Percentiles rank a stretch among this genome's conserved stretches.
phyloP scores from a whole-genome alignment of 2,888 invertebrate genomes.

The Melikaiella ostensackeni region DNA sequence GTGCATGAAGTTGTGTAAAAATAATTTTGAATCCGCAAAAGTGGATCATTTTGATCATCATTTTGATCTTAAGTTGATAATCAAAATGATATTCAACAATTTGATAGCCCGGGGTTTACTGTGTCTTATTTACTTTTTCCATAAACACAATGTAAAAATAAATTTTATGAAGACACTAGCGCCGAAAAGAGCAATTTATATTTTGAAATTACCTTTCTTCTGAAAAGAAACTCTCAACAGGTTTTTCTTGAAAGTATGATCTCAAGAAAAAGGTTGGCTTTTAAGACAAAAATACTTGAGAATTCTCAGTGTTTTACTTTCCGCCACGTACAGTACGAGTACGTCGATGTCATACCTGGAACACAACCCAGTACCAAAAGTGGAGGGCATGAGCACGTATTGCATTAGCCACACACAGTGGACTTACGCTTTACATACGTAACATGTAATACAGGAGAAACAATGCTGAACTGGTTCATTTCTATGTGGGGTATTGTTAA shows the following conservation, averaged over 20 bases:
- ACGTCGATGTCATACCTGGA: background rate
- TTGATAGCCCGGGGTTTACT: too few species aligned
- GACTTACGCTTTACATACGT: constrained; percentile 14
- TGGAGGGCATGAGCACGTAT: constrained; percentile 16
- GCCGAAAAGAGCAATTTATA: too few species aligned
- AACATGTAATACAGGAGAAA: background rate
- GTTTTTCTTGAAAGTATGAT: background rate
- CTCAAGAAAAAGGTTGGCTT: background rate
- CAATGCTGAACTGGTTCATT: constrained; percentile 28
- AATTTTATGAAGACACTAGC: too few species aligned
- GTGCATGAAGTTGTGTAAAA: too few species aligned
- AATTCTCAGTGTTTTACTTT: background rate
- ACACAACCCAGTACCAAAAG: constrained; percentile 24
- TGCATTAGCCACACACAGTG: constrained; percentile 14
- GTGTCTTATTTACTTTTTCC: too few species aligned
- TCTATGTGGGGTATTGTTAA: constrained; percentile 26
- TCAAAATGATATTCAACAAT: too few species aligned
- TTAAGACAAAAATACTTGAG: background rate
- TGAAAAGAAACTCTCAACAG: background rate
- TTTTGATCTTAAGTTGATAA: too few species aligned
- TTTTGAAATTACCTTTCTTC: background rate
- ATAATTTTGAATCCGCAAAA: too few species aligned
- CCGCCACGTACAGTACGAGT: background rate
- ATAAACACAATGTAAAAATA: too few species aligned
- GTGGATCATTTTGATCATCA: too few species aligned